A percentile compares a stretch with the other conserved stretches of the same genome.
These are phyloP conservation scores for Sebastes hubbsi DNA, from an alignment of 2,797 vertebrate species.

Conservation along the genomic window DNA sequence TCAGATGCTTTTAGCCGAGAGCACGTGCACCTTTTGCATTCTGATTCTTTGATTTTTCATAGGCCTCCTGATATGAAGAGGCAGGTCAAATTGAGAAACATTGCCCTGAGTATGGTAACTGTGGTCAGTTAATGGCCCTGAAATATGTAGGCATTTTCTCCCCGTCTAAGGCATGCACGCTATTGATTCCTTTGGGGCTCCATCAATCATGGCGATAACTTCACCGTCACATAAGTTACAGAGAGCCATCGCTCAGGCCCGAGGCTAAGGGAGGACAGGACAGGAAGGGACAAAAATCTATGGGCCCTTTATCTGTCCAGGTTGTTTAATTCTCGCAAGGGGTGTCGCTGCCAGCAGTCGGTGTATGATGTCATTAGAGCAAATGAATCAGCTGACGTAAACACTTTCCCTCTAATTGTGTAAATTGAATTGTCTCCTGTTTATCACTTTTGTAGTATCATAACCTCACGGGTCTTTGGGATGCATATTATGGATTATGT, in stretches of 20 bases:
- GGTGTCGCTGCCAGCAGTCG: conserved; percentile 5
- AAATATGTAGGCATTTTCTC: conserved; percentile 75
- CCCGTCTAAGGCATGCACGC: conserved; percentile 46
- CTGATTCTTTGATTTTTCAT: conserved; percentile 56
- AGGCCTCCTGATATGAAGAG: conserved; percentile 65
- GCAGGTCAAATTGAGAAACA: conserved; percentile 73
- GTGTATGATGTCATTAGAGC: conserved; percentile 17
- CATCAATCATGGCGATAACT: conserved; percentile 77
- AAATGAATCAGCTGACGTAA: conserved; percentile 22
- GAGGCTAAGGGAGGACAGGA: conserved; percentile 3
- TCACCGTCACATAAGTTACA: conserved; percentile 67
- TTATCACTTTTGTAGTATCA: background rate
- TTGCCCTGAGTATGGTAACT: conserved; percentile 65
- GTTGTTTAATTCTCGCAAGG: conserved; percentile 13
- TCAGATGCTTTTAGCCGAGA: conserved; percentile 15
- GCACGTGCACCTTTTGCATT: conserved; percentile 4
- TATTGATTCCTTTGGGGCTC: conserved; percentile 75
- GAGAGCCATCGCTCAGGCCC: conserved; percentile 69
- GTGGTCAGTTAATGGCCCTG: conserved; percentile 74
- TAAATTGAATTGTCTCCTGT: conserved; percentile 9
- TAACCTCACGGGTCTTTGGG: background rate
- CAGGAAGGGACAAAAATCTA: conserved; percentile 43
- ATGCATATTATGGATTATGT: background rate
- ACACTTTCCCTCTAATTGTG: conserved; percentile 16
- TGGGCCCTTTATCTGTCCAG: conserved; percentile 46